These are phyloP conservation scores for Drosophila takahashii DNA, from an alignment of 1,140 invertebrate species.

Conservation along the genomic window DNA sequence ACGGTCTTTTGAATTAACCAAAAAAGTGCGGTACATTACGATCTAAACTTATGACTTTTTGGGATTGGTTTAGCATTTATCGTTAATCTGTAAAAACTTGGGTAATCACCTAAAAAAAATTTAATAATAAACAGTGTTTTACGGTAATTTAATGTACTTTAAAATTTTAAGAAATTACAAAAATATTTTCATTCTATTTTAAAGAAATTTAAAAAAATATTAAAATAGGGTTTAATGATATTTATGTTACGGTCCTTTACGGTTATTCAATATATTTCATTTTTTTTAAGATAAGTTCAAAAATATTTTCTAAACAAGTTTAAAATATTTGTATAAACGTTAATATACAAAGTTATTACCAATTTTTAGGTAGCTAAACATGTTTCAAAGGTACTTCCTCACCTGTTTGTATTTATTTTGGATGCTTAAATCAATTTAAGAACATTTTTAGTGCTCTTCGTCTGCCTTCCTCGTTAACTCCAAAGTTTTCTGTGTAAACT, in stretches of 20 bases:
- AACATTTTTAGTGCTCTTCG: not conserved
- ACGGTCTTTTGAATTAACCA: not conserved
- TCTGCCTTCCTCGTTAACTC: not conserved
- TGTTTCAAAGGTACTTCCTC: not conserved
- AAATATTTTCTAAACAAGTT: no score
- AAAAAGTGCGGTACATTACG: not conserved
- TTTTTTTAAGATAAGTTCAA: no score
- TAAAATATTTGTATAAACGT: not conserved
- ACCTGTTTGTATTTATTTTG: not conserved
- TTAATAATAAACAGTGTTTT: no score
- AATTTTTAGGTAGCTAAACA: no score
- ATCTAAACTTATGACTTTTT: slow-evolving; percentile 10
- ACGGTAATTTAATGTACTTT: no score
- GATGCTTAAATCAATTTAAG: not conserved
- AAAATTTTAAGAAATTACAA: no score
- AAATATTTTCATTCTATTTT: no score
- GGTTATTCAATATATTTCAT: no score
- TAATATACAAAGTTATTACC: no score
- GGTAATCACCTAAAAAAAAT: not conserved
- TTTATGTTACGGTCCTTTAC: no score
- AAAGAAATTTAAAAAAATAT: no score
- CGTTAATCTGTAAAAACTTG: not conserved
- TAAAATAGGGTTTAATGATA: no score
- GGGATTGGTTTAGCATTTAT: not conserved
- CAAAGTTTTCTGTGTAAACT: slow-evolving; percentile 1